Conservation (phyloP, 2,113 vertebrate genomes). For the Pyxicephalus adspersus region DNA sequence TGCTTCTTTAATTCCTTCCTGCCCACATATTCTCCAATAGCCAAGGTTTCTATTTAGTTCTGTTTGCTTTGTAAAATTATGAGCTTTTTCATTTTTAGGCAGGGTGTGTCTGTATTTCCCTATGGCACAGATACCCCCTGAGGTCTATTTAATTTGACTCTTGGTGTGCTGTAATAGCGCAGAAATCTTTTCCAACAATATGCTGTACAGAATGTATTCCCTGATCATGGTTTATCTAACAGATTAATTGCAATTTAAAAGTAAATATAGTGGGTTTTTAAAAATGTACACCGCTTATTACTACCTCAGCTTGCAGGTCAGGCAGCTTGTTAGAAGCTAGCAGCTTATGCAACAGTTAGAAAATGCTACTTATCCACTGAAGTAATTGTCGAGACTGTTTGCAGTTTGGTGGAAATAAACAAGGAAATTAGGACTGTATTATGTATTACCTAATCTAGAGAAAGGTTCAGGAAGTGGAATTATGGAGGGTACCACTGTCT, state of each 20-base stretch:
- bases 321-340: no score
- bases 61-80: conserved; percentile 42
- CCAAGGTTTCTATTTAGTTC: conserved; percentile 15
- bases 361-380: no score
- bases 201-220: neutral
- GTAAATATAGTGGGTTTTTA: no score
- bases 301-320: no score
- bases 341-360: no score
- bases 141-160: conserved; percentile 28
- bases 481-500: no score
- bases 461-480: no score
- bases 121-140: neutral
- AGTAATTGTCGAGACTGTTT: no score
- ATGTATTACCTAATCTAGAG: no score
- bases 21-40: conserved; percentile 16
- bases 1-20: conserved; percentile 32
- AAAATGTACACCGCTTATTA: no score
- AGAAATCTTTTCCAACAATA: neutral
- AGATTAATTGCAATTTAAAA: neutral
- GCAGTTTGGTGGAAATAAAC: no score
- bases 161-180: neutral
- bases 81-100: conserved; percentile 16
- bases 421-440: no score
- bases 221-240: neutral
- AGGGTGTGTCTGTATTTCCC: conserved; percentile 35